Base-by-base conservation (phyloP, 2,888 invertebrate species). In the Hyposoter didymator region DNA sequence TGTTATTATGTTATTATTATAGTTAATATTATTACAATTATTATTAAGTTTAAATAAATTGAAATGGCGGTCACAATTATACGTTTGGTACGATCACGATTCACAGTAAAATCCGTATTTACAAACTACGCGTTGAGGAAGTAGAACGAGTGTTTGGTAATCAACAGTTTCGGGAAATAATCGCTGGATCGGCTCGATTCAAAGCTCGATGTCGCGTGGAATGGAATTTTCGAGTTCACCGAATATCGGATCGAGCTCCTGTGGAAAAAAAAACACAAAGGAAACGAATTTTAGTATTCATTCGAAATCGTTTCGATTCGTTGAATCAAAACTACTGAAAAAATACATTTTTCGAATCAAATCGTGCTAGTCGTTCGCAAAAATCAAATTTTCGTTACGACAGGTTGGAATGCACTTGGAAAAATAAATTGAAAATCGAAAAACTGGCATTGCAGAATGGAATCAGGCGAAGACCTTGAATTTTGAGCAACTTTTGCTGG, bases 171-270 rank as follows among this genome's bases (percentile, higher is more conserved):
- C 52, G 55, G 47, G 0, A 35, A 35, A 52, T 67, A 22, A 12
- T 17, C 47, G 17, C 28, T 59, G 28, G 14, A 14, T 59, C 7
- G 32, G 35, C 10, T 28, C 78, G 35, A 73, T 86, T 88, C 89
- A 92, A 69, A 92, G 89, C 78, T 88, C 88, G 66, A 93, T 92
- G 80, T 93, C 92, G 81, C 89, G 90, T 75, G 92, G 89, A 84
- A 89, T 92, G 39, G 80, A 76, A 47, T 92, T 92, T 78, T 92
- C 92, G 69, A 93, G 87, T 72, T 92, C 89, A 78, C 84, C 91
- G 75, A 93, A 93, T 90, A 93, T 91, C 79, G 90, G 89, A 78
- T 93, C 93, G 10, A 93, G 89, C 73, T 90, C 90, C 93, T 93
- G 81, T 66, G n/a, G n/a, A n/a, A 59, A 70, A 55, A 75, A 39